Base-by-base conservation (phyloP, 2,113 vertebrate genomes). In the Sclerurus mexicanus region DNA sequence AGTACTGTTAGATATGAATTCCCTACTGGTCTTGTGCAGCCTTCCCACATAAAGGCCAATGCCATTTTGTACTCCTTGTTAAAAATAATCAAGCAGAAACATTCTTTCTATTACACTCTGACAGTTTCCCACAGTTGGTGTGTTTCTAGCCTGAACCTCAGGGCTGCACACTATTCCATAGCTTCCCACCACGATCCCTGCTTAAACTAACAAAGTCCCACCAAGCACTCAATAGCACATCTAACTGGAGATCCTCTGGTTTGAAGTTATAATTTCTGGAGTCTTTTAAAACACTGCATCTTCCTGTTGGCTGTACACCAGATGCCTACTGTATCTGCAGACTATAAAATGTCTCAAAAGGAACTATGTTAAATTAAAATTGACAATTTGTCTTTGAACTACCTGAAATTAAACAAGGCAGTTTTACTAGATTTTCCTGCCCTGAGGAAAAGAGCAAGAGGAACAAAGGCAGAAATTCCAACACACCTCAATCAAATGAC, bases 341-440 rank as follows among this genome's bases (percentile, higher is more conserved):
- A 93, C 87, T 89, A 96, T 94, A 97, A 98, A 97, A 97, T 0
- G 37, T 94, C 92, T 85, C 49, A 91, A 97, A 98, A 98, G 96
- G 85, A 97, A 96, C 94, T 94, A 77, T 3, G 64, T 93, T 96
- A 94, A 97, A 97, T 96, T 97, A 96, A 97, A 97, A 97, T 87
- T 94, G 85, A 95, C 94, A 97, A 95, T 96, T 91, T 97, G 93
- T 97, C 97, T 98, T 97, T 97, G 96, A 98, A 97, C 83, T 96
- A 82, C 89, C 28, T 74, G 69, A 88, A 96, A 96, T 97, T 95
- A 97, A 97, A 95, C 69, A 97, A 94, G 90, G 55, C 52, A 91
- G 82, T 96, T 98, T 97, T 97, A 97, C 53, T 97, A 97, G 94
- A 97, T 91, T 97, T 97, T 97, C 95, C 94, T 98, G 94, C 93